These are phyloP conservation scores for Pyrgilauda ruficollis DNA, from an alignment of 2,113 vertebrate genomes.

Conservation along the genomic window DNA sequence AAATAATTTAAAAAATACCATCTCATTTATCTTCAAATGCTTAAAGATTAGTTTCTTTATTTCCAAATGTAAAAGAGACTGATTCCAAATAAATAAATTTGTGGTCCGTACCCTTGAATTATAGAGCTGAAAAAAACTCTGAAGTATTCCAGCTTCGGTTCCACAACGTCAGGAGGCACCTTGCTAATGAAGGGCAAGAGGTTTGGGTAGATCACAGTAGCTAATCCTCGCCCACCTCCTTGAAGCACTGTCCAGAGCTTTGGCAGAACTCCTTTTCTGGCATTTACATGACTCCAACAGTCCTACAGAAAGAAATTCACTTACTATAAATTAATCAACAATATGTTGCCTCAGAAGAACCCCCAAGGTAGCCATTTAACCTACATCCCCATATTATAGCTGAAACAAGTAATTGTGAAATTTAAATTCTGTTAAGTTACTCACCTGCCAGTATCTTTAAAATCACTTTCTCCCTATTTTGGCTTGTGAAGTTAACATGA, in stretches of 20 bases:
- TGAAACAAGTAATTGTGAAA: not conserved
- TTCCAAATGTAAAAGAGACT: not conserved
- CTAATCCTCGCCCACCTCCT: slow-evolving; percentile 89
- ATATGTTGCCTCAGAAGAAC: not conserved
- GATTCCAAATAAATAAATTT: not conserved
- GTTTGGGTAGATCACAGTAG: slow-evolving; percentile 87
- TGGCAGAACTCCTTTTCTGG: slow-evolving; percentile 89
- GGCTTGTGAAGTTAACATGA: not conserved
- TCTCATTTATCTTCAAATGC: not conserved
- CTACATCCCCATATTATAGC: not conserved
- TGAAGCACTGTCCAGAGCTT: slow-evolving; percentile 87
- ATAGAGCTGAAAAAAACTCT: slow-evolving; percentile 84
- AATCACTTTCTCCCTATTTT: not conserved
- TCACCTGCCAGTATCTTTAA: not conserved
- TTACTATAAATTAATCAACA: not conserved
- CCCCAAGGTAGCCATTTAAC: not conserved
- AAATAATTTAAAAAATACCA: not conserved
- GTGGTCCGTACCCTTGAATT: slow-evolving; percentile 81
- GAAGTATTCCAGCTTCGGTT: slow-evolving; percentile 85
- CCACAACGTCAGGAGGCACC: slow-evolving; percentile 79
- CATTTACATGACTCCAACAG: slow-evolving; percentile 92
- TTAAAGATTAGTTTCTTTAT: not conserved
- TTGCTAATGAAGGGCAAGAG: slow-evolving; percentile 91
- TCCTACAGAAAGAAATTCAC: slow-evolving; percentile 73
- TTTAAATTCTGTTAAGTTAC: not conserved